Base-by-base conservation (phyloP, 1,140 invertebrate genomes). In the Cotesia chilonis region DNA sequence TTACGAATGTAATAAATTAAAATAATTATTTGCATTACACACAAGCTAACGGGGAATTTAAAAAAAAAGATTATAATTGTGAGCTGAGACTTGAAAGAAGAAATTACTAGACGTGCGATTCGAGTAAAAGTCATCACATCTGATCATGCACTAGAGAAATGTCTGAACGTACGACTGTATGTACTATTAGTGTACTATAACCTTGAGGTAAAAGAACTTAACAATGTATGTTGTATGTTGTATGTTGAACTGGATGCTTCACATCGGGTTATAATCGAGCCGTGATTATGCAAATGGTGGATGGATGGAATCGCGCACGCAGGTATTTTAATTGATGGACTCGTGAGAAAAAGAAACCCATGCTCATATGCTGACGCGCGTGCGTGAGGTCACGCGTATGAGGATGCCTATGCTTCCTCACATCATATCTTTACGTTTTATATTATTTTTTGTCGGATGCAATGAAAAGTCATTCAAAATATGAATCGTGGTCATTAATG, bases 301-400 rank as follows among this genome's bases (percentile, higher is more conserved):
- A 12, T 47, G 51, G 59, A 12, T 47, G 59, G 59, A 52, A 74
- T 71, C 70, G 66, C 64, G 37, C 70, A 74, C 65, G 52, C 55
- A 51, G 68, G 74, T 54, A 75, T 75, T 72, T 72, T 75, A 75
- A 75, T 75, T 75, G 70, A 75, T 71, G 73, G 28, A 64, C 12
- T 59, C 74, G 74, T 72, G 74, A 70, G 74, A 75, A 67, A 72
- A 68, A 71, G 52, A n/a, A 61, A 51, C 17, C 37, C 20, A 68
- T 41, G 20, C 37, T 28, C 28, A 28, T 28, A 28, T 28, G 28
- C 28, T 28, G 28, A 17, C 47, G 37, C 70, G 47, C 69, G 38
- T 70, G 59, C 61, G 61, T 63, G 51, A 70, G 35, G 28, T 63
- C 41, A 66, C 28, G 28, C 57, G 55, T 38, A 63, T 37, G 52